Base-by-base conservation (phyloP, 2,888 invertebrate species). In the Linyphia triangularis region DNA sequence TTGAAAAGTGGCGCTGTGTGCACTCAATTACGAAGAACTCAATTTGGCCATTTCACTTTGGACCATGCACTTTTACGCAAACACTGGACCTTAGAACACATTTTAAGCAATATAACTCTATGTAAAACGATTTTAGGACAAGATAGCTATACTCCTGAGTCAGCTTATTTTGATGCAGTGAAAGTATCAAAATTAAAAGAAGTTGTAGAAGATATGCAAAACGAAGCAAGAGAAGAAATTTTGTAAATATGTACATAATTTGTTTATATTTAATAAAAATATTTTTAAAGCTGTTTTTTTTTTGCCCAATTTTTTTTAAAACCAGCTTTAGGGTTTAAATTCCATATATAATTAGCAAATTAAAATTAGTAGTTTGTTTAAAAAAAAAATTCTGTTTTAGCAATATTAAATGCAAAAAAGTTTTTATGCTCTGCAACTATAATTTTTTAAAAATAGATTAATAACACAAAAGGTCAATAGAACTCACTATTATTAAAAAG, bases 1-100 rank as follows among this genome's bases (percentile, higher is more conserved):
- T 92, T 98, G 57, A 96, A 95, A 91, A 95, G 96, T 1, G 95
- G 95, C 0, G 98, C 99, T 0, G 95, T 96, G 90, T 97, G 97
- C 92, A 95, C 95, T 0, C 95, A 95, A 10, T 93, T 98, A 7
- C 95, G 96, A 89, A 96, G 98, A 92, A 94, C 97, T 19, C 94
- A 97, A 67, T 96, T 96, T 91, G 98, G 97, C 26, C 95, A 95
- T 91, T 99, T 99, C 92, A 94, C 94, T 3, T 91, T 96, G 2
- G 94, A 96, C 0, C 94, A 96, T 91, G 95, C 98, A 0, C 93
- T 99, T 22, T 93, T 99, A 24, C 93, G 95, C 57, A 96, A 97
- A 92, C 96, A 98, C 91, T 98, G 97, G 96, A 94, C 94, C 69
- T 91, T 97, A 57, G 93, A 95, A 84, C 93, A 95, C 91, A 94